A percentile compares a stretch with the other conserved stretches of the same genome.
These are phyloP conservation scores for Carassius carassius DNA, from an alignment of 2,113 vertebrate genomes.

Conservation along the genomic window DNA sequence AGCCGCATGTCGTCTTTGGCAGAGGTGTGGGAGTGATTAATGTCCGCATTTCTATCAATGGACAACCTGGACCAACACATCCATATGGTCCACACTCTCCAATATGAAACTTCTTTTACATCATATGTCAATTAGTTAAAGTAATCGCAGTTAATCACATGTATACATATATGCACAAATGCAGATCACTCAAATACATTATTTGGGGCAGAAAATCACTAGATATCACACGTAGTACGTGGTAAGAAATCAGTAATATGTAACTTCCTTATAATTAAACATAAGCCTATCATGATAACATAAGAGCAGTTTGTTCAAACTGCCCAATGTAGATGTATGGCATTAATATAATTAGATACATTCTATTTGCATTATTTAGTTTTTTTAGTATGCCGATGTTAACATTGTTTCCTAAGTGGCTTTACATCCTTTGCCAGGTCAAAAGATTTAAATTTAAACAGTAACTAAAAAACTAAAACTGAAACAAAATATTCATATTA, in stretches of 20 bases:
- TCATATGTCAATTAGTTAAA: not conserved
- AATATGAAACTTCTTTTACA: not conserved
- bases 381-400: not conserved
- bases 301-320: not conserved
- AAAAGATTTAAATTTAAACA: no score
- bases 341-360: not conserved
- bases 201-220: not conserved
- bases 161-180: not conserved
- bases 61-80: not conserved
- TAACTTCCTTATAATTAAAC: not conserved
- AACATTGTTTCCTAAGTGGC: not conserved
- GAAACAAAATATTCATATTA: no score
- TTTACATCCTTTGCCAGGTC: not conserved
- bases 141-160: not conserved
- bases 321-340: not conserved
- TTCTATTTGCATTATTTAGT: not conserved
- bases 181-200: not conserved
- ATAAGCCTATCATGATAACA: not conserved
- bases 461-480: no score
- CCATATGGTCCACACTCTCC: not conserved
- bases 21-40: slow-evolving; percentile 63
- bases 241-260: not conserved
- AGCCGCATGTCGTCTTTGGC: slow-evolving; percentile 49
- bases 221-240: not conserved
- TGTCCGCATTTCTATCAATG: slow-evolving; percentile 36